These are phyloP conservation scores for Gallinago stenura DNA, from an alignment of 2,797 vertebrate species.

Conservation along the genomic window DNA sequence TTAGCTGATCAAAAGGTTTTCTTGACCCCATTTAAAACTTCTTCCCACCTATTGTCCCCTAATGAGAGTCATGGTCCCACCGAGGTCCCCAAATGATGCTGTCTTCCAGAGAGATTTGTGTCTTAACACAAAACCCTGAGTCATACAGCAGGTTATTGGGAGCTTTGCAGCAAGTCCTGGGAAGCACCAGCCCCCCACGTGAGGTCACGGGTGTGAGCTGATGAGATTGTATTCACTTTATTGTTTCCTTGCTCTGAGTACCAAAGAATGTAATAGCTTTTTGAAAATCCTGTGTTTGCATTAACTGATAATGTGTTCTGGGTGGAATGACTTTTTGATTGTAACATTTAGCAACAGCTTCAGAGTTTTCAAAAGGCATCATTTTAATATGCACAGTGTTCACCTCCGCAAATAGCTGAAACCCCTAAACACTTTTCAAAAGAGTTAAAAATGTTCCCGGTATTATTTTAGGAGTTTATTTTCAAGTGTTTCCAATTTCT, in stretches of 20 bases:
- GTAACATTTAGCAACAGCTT: conserved; percentile 25
- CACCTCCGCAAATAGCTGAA: conserved; percentile 25
- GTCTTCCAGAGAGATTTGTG: background rate
- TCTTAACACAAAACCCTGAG: background rate
- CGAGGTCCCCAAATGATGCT: background rate
- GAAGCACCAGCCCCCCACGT: background rate
- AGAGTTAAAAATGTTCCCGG: background rate
- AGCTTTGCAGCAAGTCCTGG: background rate
- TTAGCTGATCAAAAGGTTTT: conserved; percentile 31
- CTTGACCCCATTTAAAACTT: background rate
- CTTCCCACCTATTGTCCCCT: background rate
- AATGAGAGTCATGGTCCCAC: background rate
- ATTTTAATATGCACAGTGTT: conserved; percentile 3
- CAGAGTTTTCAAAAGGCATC: background rate
- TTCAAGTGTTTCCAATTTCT: background rate
- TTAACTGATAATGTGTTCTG: conserved; percentile 44
- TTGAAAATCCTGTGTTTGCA: conserved; percentile 21
- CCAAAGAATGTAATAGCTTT: background rate
- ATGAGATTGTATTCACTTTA: background rate
- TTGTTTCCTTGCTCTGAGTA: conserved; percentile 11
- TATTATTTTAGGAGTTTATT: background rate
- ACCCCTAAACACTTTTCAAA: background rate
- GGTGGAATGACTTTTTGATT: conserved; percentile 23
- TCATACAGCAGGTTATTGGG: background rate
- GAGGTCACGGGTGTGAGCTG: background rate